These are phyloP conservation scores for Scaptomyza flava DNA, from an alignment of 2,888 invertebrate genomes.

Conservation along the genomic window DNA sequence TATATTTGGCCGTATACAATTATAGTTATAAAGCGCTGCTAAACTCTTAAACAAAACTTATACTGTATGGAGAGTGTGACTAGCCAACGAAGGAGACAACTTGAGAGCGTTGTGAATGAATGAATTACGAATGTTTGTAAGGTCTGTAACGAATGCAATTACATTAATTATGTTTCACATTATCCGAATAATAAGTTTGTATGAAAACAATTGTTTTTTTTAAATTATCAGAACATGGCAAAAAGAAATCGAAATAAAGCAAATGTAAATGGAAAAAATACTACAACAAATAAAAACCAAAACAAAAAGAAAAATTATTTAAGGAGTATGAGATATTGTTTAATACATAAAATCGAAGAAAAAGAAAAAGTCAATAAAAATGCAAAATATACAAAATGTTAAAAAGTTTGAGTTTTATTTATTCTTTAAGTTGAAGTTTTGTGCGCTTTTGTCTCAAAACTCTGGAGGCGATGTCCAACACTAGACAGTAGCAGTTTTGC, in stretches of 20 bases:
- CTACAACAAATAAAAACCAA: constrained; percentile 6
- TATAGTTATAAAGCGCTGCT: constrained; percentile 35
- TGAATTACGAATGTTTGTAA: constrained; percentile 11
- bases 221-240: constrained; percentile 33
- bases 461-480: background rate
- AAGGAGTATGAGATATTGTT: constrained; percentile 66
- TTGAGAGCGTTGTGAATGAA: constrained; percentile 27
- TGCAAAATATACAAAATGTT: constrained; percentile 73
- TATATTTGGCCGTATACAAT: constrained; percentile 43
- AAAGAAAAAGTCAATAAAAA: constrained; percentile 69
- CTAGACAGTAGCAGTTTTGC: background rate
- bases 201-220: constrained; percentile 59
- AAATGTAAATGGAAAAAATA: constrained; percentile 16
- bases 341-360: constrained; percentile 67
- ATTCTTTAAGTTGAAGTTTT: background rate
- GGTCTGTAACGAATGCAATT: constrained; percentile 25
- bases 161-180: constrained; percentile 28
- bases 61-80: constrained; percentile 29
- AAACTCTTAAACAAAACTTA: constrained; percentile 23
- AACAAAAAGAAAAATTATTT: constrained; percentile 23
- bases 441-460: background rate
- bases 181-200: constrained; percentile 41
- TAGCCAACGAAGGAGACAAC: constrained; percentile 22
- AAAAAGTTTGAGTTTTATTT: constrained; percentile 29
- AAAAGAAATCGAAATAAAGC: constrained; percentile 31